Evolutionary conservation across 2,113 vertebrate genomes (phyloP), one percentile per base, ranked within the genome.

Genomic region (Hiodon tergisus): DNA sequence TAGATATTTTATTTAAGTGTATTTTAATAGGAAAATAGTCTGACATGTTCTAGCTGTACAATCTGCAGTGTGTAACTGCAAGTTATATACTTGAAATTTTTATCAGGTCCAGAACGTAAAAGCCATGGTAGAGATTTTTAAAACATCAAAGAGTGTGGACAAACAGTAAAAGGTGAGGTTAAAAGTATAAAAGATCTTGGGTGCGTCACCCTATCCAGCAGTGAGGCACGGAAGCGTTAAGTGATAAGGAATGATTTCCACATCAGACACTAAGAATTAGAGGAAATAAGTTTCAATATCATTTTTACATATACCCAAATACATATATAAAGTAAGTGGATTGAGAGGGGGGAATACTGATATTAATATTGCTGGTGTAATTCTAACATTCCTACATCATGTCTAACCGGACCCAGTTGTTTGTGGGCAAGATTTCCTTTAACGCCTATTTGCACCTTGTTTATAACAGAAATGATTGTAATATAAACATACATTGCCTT

Each of bases 21-120:
- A 74, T 74, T 74, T 74, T 74, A 57, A 67, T 74, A 74, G 60
- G 73, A 74, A 74, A 74, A 74, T 74, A 74, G 7, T 52, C 53
- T 66, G 63, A 63, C 63, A 57, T n/a, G n/a, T 57, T 74, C 53
- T 74, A 67, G 54, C 73, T 74, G 63, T 74, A 74, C 73, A 74
- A 57, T 57, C 17, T 47, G 53, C 60, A 60, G 46, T 9, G 8
- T 74, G 62, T 3, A 55, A 16, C 17, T 65, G 50, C 47, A 65
- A 55, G 52, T 50, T 55, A 16, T 6, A 52, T 16, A 51, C n/a
- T 31, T 73, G 31, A 31, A 31, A 16, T 52, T 46, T 63, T 61
- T 57, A 73, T 6, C n/a, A 47, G 13, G 47, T 73, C 16, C 61
- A 31, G 53, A 16, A 66, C 47, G 51, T 63, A 47, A 31, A 72